Base-by-base conservation (phyloP, 1,140 invertebrate genomes). In the Meloidogyne chitwoodi region DNA sequence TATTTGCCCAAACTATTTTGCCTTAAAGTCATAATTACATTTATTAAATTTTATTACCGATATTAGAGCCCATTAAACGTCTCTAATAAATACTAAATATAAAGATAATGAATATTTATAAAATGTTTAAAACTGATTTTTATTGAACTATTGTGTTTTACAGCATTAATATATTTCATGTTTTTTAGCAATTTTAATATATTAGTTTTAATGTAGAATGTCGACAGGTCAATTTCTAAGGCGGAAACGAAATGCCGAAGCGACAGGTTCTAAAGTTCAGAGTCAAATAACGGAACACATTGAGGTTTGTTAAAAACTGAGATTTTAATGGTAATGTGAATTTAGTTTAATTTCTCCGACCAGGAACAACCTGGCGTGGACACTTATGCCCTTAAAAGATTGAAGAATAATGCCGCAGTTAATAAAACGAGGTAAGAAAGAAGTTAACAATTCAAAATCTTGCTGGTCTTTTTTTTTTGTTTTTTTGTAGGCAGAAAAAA, bases 341-440 rank as follows among this genome's bases (percentile, higher is more conserved):
- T 8, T 56, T n/a, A 56, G 48, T 14, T 56, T n/a, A 56, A 56
- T 56, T 56, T 56, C 19, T 31, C 73, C 2, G 29, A 29, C 27
- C 34, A 34, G 10, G 68, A 63, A 22, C 74, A 72, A 11, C 64
- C 34, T 29, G 61, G 19, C 1, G 56, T 31, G 24, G 79, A 80
- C 14, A 80, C 81, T 16, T 80, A 80, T 41, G 80, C 63, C n/a
- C 22, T 80, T 76, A 80, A 80, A 48, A 41, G 79, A 8, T 75
- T 80, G 29, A 38, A 76, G 12, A 80, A 80, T 27, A 80, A 80
- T 72, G 79, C 62, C 29, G 79, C 79, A 16, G 79, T 80, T 22
- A 81, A 71, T 65, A 81, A 77, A 75, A 80, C 79, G 22, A 67
- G 79, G n/a, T 64, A 80, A 44, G 81, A 80, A 44, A 78, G 78